Percentiles rank a stretch among this genome's conserved stretches.
These are phyloP conservation scores for Rhincodon typus DNA, from an alignment of 2,797 vertebrate species.

Conservation along the genomic window DNA sequence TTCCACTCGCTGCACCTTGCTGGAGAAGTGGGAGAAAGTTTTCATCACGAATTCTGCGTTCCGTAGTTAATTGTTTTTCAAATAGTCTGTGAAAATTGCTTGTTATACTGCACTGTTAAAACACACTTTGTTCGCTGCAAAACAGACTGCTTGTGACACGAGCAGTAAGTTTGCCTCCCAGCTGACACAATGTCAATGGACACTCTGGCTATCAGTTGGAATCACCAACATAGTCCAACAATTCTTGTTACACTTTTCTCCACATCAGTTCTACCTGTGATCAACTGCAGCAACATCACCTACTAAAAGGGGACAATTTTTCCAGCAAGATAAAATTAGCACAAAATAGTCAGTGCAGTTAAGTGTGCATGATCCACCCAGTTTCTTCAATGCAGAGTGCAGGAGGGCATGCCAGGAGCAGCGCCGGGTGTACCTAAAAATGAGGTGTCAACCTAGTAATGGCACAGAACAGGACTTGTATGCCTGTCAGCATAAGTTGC, in stretches of 20 bases:
- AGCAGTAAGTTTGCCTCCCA: not conserved
- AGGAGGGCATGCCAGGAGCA: too few species aligned
- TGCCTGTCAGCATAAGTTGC: too few species aligned
- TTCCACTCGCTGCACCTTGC: not conserved
- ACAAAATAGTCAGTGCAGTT: not conserved
- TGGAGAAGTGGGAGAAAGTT: not conserved
- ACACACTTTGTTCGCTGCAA: not conserved
- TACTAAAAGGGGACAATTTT: too few species aligned
- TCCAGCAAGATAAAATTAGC: not conserved
- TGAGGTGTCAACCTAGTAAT: too few species aligned
- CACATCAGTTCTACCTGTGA: not conserved
- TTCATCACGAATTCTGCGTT: not conserved
- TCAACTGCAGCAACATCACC: too few species aligned
- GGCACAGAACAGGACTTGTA: too few species aligned
- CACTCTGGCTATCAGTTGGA: not conserved
- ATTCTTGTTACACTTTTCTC: not conserved
- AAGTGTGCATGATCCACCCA: not conserved
- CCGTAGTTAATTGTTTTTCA: not conserved
- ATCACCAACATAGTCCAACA: not conserved
- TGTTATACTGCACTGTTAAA: not conserved
- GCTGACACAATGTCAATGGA: not conserved
- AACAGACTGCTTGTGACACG: not conserved
- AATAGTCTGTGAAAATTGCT: not conserved
- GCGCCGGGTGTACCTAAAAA: too few species aligned
- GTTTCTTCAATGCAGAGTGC: not conserved